Conservation (phyloP, 2,888 invertebrate genomes). For the Hetaerina titia region DNA sequence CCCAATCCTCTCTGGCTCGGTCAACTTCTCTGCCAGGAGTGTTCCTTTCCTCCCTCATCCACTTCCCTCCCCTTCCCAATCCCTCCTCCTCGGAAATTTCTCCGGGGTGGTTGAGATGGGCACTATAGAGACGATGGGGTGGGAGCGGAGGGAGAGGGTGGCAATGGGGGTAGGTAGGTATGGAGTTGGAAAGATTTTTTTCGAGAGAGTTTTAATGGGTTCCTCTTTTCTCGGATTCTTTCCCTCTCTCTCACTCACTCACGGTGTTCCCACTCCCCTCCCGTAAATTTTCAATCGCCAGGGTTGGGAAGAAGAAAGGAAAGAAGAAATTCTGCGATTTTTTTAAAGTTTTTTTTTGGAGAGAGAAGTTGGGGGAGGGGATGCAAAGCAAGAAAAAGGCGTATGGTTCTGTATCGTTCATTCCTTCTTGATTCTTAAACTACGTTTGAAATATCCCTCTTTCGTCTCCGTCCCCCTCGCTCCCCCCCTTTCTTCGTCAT, state of each 20-base stretch:
- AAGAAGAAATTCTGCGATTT: neutral
- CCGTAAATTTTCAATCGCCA: neutral
- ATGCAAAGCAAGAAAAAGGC: neutral
- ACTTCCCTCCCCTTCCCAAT: no score
- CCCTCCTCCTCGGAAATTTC: neutral
- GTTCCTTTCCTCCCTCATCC: no score
- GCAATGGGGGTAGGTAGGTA: neutral
- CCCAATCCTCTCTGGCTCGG: neutral
- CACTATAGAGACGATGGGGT: neutral
- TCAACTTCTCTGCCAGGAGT: neutral
- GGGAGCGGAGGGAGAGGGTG: neutral
- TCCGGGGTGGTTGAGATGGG: neutral
- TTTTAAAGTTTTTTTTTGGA: neutral
- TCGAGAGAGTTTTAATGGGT: constrained; percentile 11
- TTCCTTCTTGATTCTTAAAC: neutral
- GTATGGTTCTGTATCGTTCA: neutral
- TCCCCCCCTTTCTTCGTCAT: neutral
- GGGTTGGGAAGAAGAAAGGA: neutral
- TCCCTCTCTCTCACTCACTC: neutral
- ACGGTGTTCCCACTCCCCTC: neutral
- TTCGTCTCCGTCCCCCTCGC: neutral
- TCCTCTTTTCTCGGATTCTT: constrained; percentile 15
- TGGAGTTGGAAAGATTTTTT: neutral
- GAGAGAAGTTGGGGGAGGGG: neutral
- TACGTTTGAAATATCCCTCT: neutral